A percentile compares a stretch with the other conserved stretches of the same genome.
Evolutionary conservation across 2,888 invertebrate species (phyloP).

Genomic region (Drosophila phalerata): DNA sequence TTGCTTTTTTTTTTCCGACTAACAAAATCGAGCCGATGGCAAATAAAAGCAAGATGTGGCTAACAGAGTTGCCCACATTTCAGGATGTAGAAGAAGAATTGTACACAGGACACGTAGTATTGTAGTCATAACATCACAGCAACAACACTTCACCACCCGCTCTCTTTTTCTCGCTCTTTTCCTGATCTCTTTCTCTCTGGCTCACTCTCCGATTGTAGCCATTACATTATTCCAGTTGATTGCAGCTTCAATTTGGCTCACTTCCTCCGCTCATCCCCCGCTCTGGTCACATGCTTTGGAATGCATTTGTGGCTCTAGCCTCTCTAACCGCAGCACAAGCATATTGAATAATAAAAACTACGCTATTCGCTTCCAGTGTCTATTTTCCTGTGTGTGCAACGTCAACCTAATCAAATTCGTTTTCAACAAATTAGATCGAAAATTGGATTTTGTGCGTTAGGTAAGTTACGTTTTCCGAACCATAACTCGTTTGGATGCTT

Average conservation of each 20-base stretch:
- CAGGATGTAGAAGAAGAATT: conserved; percentile 38
- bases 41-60: conserved; percentile 17
- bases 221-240: conserved; percentile 77
- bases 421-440: conserved; percentile 59
- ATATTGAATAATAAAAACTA: conserved; percentile 48
- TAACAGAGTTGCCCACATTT: conserved; percentile 49
- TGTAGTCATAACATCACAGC: conserved; percentile 64
- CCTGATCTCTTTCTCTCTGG: conserved; percentile 3
- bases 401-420: conserved; percentile 59
- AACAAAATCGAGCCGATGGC: conserved; percentile 59
- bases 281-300: conserved; percentile 11
- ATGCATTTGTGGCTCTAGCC: conserved; percentile 42
- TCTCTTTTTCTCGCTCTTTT: not conserved
- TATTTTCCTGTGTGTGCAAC: conserved; percentile 6
- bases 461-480: conserved; percentile 9
- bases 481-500: conserved; percentile 35
- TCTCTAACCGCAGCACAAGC: conserved; percentile 50
- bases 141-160: conserved; percentile 34
- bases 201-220: conserved; percentile 51
- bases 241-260: conserved; percentile 67
- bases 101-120: conserved; percentile 60
- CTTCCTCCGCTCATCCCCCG: conserved; percentile 19
- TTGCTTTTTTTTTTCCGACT: not conserved
- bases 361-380: conserved; percentile 27
- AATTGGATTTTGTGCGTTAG: conserved; percentile 57